Percentiles rank a stretch among this genome's conserved stretches.
phyloP scores from a whole-genome alignment of 2,888 invertebrate species.

The Lithophane socia region DNA sequence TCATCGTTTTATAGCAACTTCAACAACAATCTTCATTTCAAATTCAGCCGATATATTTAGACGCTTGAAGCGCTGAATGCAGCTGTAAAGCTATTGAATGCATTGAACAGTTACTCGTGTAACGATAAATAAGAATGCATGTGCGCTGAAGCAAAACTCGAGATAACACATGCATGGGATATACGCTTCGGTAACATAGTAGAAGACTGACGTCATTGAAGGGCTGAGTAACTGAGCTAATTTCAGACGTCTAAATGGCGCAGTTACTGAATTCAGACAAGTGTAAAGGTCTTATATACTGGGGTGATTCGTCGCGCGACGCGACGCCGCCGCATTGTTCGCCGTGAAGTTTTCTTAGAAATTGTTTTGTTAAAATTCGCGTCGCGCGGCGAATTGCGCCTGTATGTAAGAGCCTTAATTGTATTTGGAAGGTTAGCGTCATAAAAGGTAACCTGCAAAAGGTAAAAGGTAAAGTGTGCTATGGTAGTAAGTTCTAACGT shows the following conservation, averaged over 20 bases:
- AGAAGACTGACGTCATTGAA: not conserved
- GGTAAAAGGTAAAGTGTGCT: no score
- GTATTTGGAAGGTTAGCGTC: no score
- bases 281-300: no score
- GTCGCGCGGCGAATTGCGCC: no score
- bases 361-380: no score
- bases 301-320: no score
- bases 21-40: slow-evolving; percentile 9
- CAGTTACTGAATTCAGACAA: not conserved
- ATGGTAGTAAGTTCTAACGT: no score
- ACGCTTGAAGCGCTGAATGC: slow-evolving; percentile 19
- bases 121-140: slow-evolving; percentile 55
- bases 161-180: slow-evolving; percentile 66
- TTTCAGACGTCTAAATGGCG: not conserved
- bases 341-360: no score
- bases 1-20: not conserved
- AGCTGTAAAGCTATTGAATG: slow-evolving; percentile 38
- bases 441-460: no score
- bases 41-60: slow-evolving; percentile 30
- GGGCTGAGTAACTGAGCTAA: not conserved
- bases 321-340: no score
- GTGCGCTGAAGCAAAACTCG: slow-evolving; percentile 67
- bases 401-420: no score
- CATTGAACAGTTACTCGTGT: slow-evolving; percentile 47
- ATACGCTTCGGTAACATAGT: slow-evolving; percentile 12